Conservation (phyloP, 1,140 invertebrate species). For the Dinothrombium tinctorium region DNA sequence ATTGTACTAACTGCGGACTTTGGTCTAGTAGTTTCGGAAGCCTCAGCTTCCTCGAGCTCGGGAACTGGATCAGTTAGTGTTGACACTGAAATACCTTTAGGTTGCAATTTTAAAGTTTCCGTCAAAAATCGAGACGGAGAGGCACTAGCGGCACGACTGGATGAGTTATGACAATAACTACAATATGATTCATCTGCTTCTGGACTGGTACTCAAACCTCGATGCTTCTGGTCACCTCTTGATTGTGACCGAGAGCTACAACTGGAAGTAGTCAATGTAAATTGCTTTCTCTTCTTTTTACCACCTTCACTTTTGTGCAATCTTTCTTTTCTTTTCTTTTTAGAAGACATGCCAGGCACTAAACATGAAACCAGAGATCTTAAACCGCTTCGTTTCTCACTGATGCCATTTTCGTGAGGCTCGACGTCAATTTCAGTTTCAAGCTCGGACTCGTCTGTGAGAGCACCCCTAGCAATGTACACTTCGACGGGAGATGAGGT, state of each 20-base stretch:
- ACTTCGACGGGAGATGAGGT: slow-evolving; percentile 9
- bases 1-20: not conserved
- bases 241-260: not conserved
- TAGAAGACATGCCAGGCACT: not conserved
- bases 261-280: not conserved
- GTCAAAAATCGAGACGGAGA: not conserved
- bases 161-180: not conserved
- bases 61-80: too few species aligned
- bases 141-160: not conserved
- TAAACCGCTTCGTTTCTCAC: slow-evolving; percentile 1
- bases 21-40: not conserved
- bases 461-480: slow-evolving; percentile 11
- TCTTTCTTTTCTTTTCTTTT: not conserved
- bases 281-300: not conserved
- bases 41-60: not conserved
- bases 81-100: too few species aligned
- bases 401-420: not conserved
- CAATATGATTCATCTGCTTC: not conserved
- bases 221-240: not conserved
- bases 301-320: not conserved
- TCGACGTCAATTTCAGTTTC: slow-evolving; percentile 4
- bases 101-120: not conserved
- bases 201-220: not conserved
- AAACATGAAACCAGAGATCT: slow-evolving; percentile 4
- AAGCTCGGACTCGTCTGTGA: slow-evolving; percentile 12